Conservation (phyloP, 1,140 invertebrate species). For the Eueides isabella region DNA sequence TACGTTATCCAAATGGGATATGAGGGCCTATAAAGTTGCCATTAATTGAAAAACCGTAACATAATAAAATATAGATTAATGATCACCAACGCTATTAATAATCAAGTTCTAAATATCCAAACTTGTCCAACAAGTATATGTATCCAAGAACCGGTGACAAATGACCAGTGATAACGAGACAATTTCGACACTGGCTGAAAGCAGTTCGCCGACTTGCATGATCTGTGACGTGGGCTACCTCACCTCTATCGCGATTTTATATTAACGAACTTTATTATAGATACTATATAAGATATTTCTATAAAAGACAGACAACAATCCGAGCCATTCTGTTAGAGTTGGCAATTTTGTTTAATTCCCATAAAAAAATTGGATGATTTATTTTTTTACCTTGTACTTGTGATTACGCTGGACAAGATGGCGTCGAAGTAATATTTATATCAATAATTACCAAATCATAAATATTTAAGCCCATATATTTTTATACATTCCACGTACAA, state of each 20-base stretch:
- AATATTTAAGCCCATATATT: too few relatives aligned
- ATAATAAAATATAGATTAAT: background rate
- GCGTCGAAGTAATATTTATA: background rate
- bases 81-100: background rate
- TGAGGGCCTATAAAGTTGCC: background rate
- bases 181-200: conserved; percentile 6
- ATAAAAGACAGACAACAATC: too few relatives aligned
- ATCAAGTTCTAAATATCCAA: background rate
- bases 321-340: background rate
- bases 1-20: too few relatives aligned
- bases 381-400: background rate
- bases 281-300: background rate
- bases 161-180: conserved; percentile 9
- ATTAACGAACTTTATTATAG: background rate
- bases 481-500: too few relatives aligned
- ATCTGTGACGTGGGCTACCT: background rate
- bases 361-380: background rate
- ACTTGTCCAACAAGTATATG: conserved; percentile 2
- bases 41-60: background rate
- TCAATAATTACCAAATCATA: too few relatives aligned
- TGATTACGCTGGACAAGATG: background rate
- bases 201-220: background rate
- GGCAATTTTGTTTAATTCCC: background rate
- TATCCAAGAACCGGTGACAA: background rate
- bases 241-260: conserved; percentile 2